Base-by-base conservation (phyloP, 2,888 invertebrate species). In the Drosophila mulleri region DNA sequence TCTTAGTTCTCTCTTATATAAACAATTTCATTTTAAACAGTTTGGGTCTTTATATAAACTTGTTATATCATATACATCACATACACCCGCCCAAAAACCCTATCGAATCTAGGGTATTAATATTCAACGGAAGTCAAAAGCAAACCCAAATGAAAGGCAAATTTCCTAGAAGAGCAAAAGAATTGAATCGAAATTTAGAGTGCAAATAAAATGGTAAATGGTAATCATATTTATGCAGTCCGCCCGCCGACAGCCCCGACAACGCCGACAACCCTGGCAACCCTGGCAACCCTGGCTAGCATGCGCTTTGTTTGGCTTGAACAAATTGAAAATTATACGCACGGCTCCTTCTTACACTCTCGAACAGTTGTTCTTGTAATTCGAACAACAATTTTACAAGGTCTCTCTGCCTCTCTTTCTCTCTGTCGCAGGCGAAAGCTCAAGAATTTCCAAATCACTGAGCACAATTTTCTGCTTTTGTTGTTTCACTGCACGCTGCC, bases 321-420 rank as follows among this genome's bases (percentile, higher is more conserved):
- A 77, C 86, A 86, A 86, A 86, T 86, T 88, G 90, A 86, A 86
- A 86, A 88, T 86, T 90, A 90, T 88, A 90, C 90, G 87, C 84
- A 67, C 72, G 70, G 63, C 67, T 70, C 16, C 59, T 62, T 63
- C 52, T 44, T 44, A 39, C 47, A 73, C 59, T 73, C 50, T 37
- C 37, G 2, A 45, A 65, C 74, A 70, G 74, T 81, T 83, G 72
- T 67, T 80, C 20, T 70, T 83, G 82, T 72, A 79, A 85, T 79
- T 71, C 32, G 0, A 32, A 11, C 73, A 60, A n/a, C 11, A 8
- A 29, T 80, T 84, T 82, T 68, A 88, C 82, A 88, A 82, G 76
- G 62, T 42, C 67, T 54, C 50, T 37, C 26, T 26, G 7, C 6
- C 26, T 26, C 26, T 6, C 26, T 26, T 3, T 26, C 26, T 26